phyloP scores from a whole-genome alignment of 30 jellyfish, hydroid and myxozoan species.

The Catostylus mosaicus region DNA sequence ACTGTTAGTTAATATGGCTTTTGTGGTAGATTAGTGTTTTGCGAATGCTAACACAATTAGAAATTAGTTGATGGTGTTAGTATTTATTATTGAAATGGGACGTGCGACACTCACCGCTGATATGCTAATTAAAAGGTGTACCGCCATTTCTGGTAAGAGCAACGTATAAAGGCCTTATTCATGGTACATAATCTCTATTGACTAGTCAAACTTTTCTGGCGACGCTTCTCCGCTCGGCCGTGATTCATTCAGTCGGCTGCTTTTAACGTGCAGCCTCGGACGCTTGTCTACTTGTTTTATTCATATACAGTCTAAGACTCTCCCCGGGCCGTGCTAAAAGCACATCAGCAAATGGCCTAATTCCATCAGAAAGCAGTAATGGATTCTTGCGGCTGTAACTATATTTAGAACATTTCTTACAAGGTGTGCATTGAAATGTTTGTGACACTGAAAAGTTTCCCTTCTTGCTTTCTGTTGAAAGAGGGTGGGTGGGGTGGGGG shows the following conservation, averaged over 20 bases:
- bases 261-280: not conserved
- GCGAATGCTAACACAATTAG: no score
- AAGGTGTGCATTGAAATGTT: no score
- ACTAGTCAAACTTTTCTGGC: slow-evolving; percentile 19
- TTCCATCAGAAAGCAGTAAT: no score
- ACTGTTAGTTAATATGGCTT: no score
- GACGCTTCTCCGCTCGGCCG: slow-evolving; percentile 24
- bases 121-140: not conserved
- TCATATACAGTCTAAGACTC: not conserved
- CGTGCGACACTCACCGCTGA: slow-evolving; percentile 16
- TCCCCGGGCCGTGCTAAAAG: not conserved
- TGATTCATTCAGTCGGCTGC: not conserved
- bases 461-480: no score
- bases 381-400: no score
- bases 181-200: slow-evolving; percentile 57
- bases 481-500: no score
- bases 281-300: not conserved
- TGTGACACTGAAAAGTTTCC: no score
- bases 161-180: slow-evolving; percentile 20
- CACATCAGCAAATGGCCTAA: not conserved
- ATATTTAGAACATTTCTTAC: no score
- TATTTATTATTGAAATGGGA: not conserved
- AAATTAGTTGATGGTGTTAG: not conserved
- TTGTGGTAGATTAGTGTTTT: no score
- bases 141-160: slow-evolving; percentile 21